Evolutionary conservation across 2,888 invertebrate species (phyloP).

Genomic region (Neria commutata): DNA sequence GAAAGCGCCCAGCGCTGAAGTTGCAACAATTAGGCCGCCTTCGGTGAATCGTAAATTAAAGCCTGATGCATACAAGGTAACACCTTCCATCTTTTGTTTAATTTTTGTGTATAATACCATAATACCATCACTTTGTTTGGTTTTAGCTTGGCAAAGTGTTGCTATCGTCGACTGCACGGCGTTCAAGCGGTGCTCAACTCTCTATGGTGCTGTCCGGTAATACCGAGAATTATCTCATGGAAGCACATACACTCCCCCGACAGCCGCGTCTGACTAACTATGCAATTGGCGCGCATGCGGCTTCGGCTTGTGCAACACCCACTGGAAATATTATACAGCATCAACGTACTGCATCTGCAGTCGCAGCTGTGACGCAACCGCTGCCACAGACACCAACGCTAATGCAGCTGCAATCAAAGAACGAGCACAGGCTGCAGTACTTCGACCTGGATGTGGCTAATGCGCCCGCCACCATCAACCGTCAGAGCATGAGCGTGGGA

Average conservation of each 20-base stretch:
- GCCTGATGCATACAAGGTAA: constrained; percentile 65
- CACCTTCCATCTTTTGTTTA: background rate
- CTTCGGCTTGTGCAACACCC: constrained; percentile 17
- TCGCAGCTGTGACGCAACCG: constrained; percentile 43
- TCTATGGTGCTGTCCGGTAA: constrained; percentile 51
- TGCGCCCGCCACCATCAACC: constrained; percentile 59
- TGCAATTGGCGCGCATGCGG: constrained; percentile 2
- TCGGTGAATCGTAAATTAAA: constrained; percentile 70
- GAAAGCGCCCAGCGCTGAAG: constrained; percentile 25
- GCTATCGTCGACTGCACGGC: constrained; percentile 47
- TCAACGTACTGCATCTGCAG: constrained; percentile 50
- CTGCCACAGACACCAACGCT: constrained; percentile 9
- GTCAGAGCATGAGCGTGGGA: constrained; percentile 52
- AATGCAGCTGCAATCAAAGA: constrained; percentile 15
- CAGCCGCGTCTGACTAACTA: constrained; percentile 45
- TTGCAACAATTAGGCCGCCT: constrained; percentile 60
- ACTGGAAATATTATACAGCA: constrained; percentile 42
- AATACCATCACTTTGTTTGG: background rate
- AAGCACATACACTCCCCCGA: constrained; percentile 58
- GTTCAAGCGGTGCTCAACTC: constrained; percentile 50
- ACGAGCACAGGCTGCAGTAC: constrained; percentile 72
- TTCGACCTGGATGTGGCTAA: constrained; percentile 78
- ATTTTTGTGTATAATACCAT: background rate
- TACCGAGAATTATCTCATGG: constrained; percentile 44
- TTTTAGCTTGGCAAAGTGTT: constrained; percentile 34